Base-by-base conservation (phyloP, 2,797 vertebrate genomes). In the Staurois parvus region DNA sequence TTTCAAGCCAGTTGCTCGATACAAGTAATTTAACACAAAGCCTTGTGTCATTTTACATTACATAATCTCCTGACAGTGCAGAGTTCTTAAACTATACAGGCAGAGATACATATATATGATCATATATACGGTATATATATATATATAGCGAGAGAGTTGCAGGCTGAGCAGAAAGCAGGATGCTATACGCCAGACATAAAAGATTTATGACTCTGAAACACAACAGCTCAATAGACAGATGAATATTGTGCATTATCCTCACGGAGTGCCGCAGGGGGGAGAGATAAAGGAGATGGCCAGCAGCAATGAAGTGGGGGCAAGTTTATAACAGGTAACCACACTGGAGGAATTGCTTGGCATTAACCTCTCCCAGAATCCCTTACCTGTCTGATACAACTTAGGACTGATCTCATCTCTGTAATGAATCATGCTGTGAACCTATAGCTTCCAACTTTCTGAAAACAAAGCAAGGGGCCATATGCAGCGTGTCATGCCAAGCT, bases 211-310 rank as follows among this genome's bases (percentile, higher is more conserved):
- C 75, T 75, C 74, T 74, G 69, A 78, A 79, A 83, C 59, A 87
- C 59, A 78, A 79, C 81, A 83, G 80, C 73, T 87, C 81, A 83
- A 83, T 83, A 79, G 85, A 79, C 76, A 87, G 69, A 87, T 87
- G 76, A 87, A 87, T 87, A 87, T 79, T 79, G 85, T 78, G 72
- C 85, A 83, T 78, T 86, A 86, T 82, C 68, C 79, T 79, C 81
- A 42, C 4, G 24, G 67, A 73, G 76, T 29, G 37, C 13, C n/a
- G 30, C 28, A 26, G 24, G 66, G 45, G 56, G 45, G 37, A n/a
- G 72, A 42, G 66, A 76, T 68, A 15, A 67, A 66, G 74, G 48
- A 67, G 76, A 79, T 83, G 52, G 56, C 80, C 30, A 73, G 62
- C 78, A 81, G 78, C 52, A 29, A 30, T 42, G 40, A 48, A 26